Evolutionary conservation across 2,113 vertebrate genomes (phyloP), one percentile per base, ranked within the genome.

Genomic region (Bubo bubo): DNA sequence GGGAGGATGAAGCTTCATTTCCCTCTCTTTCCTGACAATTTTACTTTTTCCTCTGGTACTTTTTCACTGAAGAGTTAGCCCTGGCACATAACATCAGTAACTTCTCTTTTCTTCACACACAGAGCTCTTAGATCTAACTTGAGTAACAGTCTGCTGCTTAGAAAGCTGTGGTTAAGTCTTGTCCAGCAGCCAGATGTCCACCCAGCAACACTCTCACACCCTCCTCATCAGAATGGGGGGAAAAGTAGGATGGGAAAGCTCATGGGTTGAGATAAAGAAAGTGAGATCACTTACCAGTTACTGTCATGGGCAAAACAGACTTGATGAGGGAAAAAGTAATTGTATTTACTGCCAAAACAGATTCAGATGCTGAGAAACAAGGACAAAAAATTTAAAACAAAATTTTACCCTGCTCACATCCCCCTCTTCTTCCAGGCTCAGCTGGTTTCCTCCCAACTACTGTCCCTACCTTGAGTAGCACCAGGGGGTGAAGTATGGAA

Each of bases 401-500:
- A 82, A 52, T 8, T 19, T 71, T 32, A 58, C 5, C 4, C 20
- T 6, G 3, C 17, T 8, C 18, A 20, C 28, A 32, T 14, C 15
- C 5, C 8, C 8, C 14, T 74, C 3, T 71, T 74, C 75, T 28
- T 27, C 41, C 13, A 12, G 23, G 7, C 5, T 79, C 20, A 91
- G 4, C 7, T 32, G 11, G 0, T 49, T 74, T 82, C 26, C 23
- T 79, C 34, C 17, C 3, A 4, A 10, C 28, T 47, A 21, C 20
- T 43, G 10, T 70, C 12, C 13, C 39, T 47, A 3, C 16, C 19
- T 59, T 39, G 2, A 13, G 27, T 14, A 53, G 16, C 32, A 27
- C 1, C 0, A 15, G 1, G 3, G 3, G 37, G 50, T 17, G 28
- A 15, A 45, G 6, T 23, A 39, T 23, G 19, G 39, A 56, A 86